Evolutionary conservation across 2,797 vertebrate species (phyloP), one percentile per base, ranked within the genome.

Genomic region (Catamblyrhynchus diadema): DNA sequence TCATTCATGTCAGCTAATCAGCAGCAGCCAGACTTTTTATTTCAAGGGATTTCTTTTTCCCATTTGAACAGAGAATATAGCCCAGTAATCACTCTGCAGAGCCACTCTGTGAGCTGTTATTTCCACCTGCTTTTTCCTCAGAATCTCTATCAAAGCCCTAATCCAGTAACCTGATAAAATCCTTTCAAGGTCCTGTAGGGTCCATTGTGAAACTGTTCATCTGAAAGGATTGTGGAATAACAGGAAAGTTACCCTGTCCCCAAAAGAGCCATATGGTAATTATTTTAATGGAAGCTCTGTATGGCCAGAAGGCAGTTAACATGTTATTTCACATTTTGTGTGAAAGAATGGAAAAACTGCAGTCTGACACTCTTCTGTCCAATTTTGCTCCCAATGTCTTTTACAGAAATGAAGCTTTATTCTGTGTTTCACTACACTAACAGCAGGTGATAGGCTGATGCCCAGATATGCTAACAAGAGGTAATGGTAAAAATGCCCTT

Each of bases 31-130:
- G 95, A 90, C 85, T 96, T 96, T 96, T 96, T 96, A 93, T 95
- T 96, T 94, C 90, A 94, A 94, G 93, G 82, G 91, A 95, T 96
- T 97, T 97, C 93, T 93, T 96, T 94, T 97, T 96, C 85, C 81
- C 82, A 86, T 94, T 93, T 94, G 85, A 96, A 90, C 70, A 77
- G 69, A 93, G 91, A 94, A 70, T 94, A 88, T 88, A 94, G 66
- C 60, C 75, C 80, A 81, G 85, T 91, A 97, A 93, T 95, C 91
- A 86, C 67, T 90, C 65, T 95, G 82, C 85, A 81, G 70, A 90
- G 60, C 41, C 64, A 73, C 91, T 73, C 39, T 51, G 56, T 73
- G 80, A 91, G 53, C 85, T 86, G 82, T 88, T 86, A 88, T 95
- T 97, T 95, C 85, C 85, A 96, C 87, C 91, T 94, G 85, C 82